A percentile compares a stretch with the other conserved stretches of the same genome.
Evolutionary conservation across 2,888 invertebrate genomes (phyloP).

Genomic region (Orchesella flavescens): DNA sequence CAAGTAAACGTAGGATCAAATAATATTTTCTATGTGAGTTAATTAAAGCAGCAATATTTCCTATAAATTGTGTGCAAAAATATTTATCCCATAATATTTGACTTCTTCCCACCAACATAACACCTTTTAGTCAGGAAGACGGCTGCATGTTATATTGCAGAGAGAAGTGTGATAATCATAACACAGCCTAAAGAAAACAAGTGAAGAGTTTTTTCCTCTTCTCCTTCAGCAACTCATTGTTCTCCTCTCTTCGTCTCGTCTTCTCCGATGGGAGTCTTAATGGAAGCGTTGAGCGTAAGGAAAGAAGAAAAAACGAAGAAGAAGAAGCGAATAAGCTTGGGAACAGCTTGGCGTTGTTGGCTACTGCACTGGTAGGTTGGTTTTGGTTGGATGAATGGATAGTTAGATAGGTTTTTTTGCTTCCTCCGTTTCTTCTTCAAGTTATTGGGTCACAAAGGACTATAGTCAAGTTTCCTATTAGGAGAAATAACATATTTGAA

Average conservation of each 20-base stretch:
- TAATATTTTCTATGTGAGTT: too few species aligned
- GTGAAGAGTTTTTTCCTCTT: background rate
- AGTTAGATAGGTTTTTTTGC: background rate
- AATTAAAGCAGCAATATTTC: too few species aligned
- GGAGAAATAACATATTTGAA: slow-evolving; percentile 1
- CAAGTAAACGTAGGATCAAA: too few species aligned
- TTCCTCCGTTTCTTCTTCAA: background rate
- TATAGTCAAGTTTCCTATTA: background rate
- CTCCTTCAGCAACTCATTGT: background rate
- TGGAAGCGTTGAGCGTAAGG: slow-evolving; percentile 23
- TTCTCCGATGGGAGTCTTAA: slow-evolving; percentile 31
- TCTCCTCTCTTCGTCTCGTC: background rate
- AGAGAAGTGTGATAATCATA: too few species aligned
- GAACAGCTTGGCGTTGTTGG: background rate
- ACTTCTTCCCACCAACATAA: too few species aligned
- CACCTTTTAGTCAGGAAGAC: too few species aligned
- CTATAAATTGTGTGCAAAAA: too few species aligned
- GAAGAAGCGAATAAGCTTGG: background rate
- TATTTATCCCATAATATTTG: too few species aligned
- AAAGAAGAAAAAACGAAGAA: background rate
- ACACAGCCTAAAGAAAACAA: background rate
- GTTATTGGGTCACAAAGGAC: slow-evolving; percentile 13
- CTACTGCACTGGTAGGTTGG: background rate
- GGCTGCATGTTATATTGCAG: too few species aligned
- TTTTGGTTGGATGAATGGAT: background rate